Percentiles rank a stretch among this genome's conserved stretches.
phyloP scores from a whole-genome alignment of 2,888 invertebrate species.

The Oasisia sp. region DNA sequence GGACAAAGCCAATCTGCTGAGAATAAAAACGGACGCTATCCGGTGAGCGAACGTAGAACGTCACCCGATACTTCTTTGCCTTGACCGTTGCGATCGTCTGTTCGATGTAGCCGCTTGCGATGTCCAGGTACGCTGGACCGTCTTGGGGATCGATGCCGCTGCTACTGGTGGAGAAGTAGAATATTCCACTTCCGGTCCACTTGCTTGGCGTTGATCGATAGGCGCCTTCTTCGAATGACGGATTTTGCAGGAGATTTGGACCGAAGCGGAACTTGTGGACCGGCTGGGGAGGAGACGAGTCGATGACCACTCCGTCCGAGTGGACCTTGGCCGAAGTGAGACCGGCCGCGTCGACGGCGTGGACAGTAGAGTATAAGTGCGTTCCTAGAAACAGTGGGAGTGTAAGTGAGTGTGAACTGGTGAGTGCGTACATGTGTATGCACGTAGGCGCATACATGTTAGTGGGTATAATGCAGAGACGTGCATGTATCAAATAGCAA shows the following conservation, averaged over 20 bases:
- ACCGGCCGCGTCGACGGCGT: slow-evolving; percentile 47
- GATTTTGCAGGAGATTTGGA: not conserved
- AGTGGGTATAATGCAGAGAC: no score
- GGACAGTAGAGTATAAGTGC: slow-evolving; percentile 41
- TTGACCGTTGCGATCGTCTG: not conserved
- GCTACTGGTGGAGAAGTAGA: not conserved
- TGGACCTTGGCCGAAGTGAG: slow-evolving; percentile 28
- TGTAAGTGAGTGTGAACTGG: not conserved
- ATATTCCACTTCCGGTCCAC: not conserved
- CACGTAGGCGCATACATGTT: not conserved
- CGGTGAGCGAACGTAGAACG: not conserved
- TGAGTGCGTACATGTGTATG: not conserved
- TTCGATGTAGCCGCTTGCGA: not conserved
- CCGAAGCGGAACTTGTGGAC: not conserved
- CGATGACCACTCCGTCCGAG: not conserved
- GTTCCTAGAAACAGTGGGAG: not conserved
- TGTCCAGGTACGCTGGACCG: not conserved
- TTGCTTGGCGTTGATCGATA: not conserved
- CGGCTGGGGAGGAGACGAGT: not conserved
- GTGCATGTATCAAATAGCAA: no score
- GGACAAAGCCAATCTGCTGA: not conserved
- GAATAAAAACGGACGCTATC: not conserved
- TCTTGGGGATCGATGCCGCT: not conserved
- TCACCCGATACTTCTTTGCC: not conserved
- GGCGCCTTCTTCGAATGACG: not conserved